Conservation (phyloP, 1,140 invertebrate genomes). For the Galleria mellonella region DNA sequence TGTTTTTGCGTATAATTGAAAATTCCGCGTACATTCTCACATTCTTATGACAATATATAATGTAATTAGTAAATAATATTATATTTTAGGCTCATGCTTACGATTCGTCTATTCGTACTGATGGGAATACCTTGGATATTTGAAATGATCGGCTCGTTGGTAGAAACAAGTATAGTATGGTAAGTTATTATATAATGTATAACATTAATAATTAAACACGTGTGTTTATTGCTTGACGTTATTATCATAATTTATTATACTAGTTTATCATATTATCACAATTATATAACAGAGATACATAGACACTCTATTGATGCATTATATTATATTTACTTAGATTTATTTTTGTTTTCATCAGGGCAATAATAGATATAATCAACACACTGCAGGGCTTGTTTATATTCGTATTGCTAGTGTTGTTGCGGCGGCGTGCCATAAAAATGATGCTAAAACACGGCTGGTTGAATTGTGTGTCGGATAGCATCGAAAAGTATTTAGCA, state of each 20-base stretch:
- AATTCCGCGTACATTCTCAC: too few species aligned
- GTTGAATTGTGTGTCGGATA: conserved; percentile 24
- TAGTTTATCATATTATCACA: too few species aligned
- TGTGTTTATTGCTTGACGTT: too few species aligned
- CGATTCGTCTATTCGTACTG: conserved; percentile 77
- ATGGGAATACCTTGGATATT: conserved; percentile 84
- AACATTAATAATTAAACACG: too few species aligned
- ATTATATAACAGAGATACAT: too few species aligned
- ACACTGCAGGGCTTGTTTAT: conserved; percentile 77
- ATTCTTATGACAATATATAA: too few species aligned
- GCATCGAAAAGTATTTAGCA: conserved; percentile 25
- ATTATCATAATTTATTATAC: too few species aligned
- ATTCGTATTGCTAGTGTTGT: conserved; percentile 77
- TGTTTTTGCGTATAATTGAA: too few species aligned
- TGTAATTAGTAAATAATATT: not conserved
- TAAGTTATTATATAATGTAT: conserved; percentile 5
- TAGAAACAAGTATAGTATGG: conserved; percentile 25
- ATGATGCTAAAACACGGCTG: conserved; percentile 48
- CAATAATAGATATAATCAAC: conserved; percentile 76
- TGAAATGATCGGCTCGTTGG: conserved; percentile 68
- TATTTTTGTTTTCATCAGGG: conserved; percentile 58
- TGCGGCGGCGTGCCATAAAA: conserved; percentile 73
- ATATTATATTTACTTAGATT: too few species aligned
- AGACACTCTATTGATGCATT: too few species aligned
- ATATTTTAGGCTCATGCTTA: conserved; percentile 75